Base-by-base conservation (phyloP, 2,797 vertebrate genomes). In the Cheirogaleus major region DNA sequence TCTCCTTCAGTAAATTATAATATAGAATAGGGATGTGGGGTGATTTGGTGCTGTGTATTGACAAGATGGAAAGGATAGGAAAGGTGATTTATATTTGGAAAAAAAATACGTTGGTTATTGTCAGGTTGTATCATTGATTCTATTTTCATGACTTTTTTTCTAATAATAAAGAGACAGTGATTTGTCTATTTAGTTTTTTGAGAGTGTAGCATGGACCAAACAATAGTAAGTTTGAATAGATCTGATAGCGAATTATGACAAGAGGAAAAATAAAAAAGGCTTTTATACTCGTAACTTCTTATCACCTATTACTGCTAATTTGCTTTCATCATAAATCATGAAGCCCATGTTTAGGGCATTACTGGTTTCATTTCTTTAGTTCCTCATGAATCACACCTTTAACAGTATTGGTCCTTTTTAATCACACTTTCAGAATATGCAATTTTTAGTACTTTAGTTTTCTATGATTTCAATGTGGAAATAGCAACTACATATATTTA, bases 1-100 rank as follows among this genome's bases (percentile, higher is more conserved):
- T 95, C 65, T 67, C 86, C 43, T 38, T 55, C 7, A 82, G 52
- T 63, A 81, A 89, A 87, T 78, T 93, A 84, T 79, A 93, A 93
- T 84, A 70, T 5, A 38, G 9, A 63, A 13, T 32, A 6, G 8
- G 22, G 22, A 23, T 57, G 6, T 12, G 22, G 2, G 43, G 10
- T 75, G 8, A 59, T 38, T 38, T 7, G 32, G 27, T 52, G 35
- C 41, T 81, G 8, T 38, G 3, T 20, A 61, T 25, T 38, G 25
- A 38, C 12, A 83, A 41, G 41, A 81, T 32, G 9, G 52, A 69
- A 91, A 1, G 25, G 11, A 72, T 6, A 75, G 13, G 15, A 9
- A 45, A 70, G 18, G 32, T 35, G 5, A 85, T 80, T 89, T 79
- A 3, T 79, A 57, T 85, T 81, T 85, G 22, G 27, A 25, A 43